Percentiles rank a stretch among this genome's conserved stretches.
Conservation (phyloP, 2,888 invertebrate species). For the Proisotoma minuta region DNA sequence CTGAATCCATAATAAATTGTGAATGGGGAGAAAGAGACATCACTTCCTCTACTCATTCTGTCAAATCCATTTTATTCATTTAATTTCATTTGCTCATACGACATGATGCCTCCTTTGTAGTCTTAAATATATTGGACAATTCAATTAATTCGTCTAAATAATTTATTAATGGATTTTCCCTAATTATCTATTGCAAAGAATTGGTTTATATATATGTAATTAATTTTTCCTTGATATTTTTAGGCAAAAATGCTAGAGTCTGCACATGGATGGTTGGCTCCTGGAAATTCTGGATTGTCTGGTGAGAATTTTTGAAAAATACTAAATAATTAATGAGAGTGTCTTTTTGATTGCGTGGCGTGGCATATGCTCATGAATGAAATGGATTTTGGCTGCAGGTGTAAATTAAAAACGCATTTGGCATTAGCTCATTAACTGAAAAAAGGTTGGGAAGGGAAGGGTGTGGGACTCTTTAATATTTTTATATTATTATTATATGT, state of each 20-base stretch:
- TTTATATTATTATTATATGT: too few species aligned
- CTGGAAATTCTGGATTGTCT: conserved; percentile 72
- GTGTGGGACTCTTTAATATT: neutral
- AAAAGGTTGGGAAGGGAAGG: neutral
- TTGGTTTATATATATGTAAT: neutral
- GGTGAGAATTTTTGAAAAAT: conserved; percentile 55
- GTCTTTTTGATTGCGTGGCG: too few species aligned
- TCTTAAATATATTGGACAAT: neutral
- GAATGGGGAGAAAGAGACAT: too few species aligned
- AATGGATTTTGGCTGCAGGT: neutral
- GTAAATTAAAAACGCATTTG: conserved; percentile 5
- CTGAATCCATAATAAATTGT: too few species aligned
- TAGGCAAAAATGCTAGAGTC: conserved; percentile 90
- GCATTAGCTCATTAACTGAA: neutral
- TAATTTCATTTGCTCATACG: too few species aligned
- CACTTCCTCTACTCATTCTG: too few species aligned
- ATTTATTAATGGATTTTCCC: neutral
- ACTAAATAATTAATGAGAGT: neutral
- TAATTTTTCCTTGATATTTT: conserved; percentile 48
- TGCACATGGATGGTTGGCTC: conserved; percentile 87
- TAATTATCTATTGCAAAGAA: neutral
- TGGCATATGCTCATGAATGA: too few species aligned
- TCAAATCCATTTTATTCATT: too few species aligned
- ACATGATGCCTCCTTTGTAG: too few species aligned
- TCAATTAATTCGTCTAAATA: neutral